Conservation (phyloP, 30 jellyfish, hydroid and myxozoan species). For the Aurelia coerulea region DNA sequence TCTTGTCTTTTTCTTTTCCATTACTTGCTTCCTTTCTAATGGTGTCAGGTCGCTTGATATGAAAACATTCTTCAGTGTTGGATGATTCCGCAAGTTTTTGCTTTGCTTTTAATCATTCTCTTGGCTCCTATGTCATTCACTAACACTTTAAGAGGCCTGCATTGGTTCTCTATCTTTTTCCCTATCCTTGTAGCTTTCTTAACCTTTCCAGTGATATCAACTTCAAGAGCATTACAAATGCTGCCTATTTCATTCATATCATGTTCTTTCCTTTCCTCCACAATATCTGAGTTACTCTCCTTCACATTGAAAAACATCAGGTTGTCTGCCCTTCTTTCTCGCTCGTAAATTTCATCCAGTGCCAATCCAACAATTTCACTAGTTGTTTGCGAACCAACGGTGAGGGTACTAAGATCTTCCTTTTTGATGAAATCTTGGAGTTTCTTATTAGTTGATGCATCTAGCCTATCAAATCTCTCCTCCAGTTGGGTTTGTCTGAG, state of each 20-base stretch:
- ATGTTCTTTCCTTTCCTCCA: slow-evolving; percentile 20
- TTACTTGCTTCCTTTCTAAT: neutral
- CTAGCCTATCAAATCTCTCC: slow-evolving; percentile 25
- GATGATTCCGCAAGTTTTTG: slow-evolving; percentile 21
- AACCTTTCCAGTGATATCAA: slow-evolving; percentile 18
- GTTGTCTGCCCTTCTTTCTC: slow-evolving; percentile 27
- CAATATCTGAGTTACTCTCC: slow-evolving; percentile 6
- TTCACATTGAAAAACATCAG: slow-evolving; percentile 18
- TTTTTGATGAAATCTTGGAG: slow-evolving; percentile 19
- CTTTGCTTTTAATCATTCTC: slow-evolving; percentile 20
- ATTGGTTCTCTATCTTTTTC: slow-evolving; percentile 14
- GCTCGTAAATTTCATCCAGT: slow-evolving; percentile 22
- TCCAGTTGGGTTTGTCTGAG: slow-evolving; percentile 19
- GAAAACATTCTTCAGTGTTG: slow-evolving; percentile 27
- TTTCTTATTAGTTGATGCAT: slow-evolving; percentile 7
- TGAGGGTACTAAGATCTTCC: slow-evolving; percentile 25
- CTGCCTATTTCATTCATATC: slow-evolving; percentile 25
- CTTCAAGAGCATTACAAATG: slow-evolving; percentile 28
- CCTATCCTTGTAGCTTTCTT: slow-evolving; percentile 21
- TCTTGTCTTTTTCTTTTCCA: slow-evolving; percentile 19
- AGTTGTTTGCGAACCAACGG: slow-evolving; percentile 17
- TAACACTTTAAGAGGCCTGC: slow-evolving; percentile 24
- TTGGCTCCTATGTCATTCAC: slow-evolving; percentile 26
- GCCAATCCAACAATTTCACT: slow-evolving; percentile 25
- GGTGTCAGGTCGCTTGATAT: slow-evolving; percentile 28